Conservation (phyloP, 2,888 invertebrate species). For the Alsophila aescularia region DNA sequence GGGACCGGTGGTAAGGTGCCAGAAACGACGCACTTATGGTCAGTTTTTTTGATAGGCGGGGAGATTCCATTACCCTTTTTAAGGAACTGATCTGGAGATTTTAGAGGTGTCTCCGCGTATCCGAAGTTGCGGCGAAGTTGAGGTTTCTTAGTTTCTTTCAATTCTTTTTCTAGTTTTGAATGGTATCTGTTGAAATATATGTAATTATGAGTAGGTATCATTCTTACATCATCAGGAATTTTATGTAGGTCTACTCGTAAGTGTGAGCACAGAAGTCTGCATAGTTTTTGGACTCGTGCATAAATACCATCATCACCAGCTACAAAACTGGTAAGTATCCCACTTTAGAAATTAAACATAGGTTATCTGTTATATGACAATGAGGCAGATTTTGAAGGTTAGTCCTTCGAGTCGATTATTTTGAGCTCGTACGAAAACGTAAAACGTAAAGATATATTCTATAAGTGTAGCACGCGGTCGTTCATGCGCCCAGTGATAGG, state of each 20-base stretch:
- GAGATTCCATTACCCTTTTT: constrained; percentile 85
- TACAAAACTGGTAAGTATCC: no score
- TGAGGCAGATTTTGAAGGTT: no score
- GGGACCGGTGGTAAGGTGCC: constrained; percentile 79
- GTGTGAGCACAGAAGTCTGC: no score
- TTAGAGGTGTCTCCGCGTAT: constrained; percentile 85
- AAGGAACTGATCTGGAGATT: constrained; percentile 85
- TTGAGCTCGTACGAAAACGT: no score
- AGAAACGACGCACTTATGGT: constrained; percentile 66
- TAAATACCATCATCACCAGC: no score
- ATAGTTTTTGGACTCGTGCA: no score
- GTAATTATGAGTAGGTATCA: background rate
- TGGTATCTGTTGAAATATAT: constrained; percentile 67
- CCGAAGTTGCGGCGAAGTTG: constrained; percentile 87
- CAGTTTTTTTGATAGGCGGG: constrained; percentile 67
- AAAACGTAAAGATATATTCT: no score
- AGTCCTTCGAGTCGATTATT: no score
- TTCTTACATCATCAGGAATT: background rate
- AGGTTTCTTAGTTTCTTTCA: constrained; percentile 70
- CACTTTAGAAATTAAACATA: no score
- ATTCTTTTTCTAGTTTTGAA: constrained; percentile 77
- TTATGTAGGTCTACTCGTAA: background rate
- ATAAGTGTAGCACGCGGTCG: no score
- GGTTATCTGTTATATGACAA: no score
- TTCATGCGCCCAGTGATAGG: no score